Evolutionary conservation across 2,113 vertebrate species (phyloP).

Genomic region (Platycercus adscitus): DNA sequence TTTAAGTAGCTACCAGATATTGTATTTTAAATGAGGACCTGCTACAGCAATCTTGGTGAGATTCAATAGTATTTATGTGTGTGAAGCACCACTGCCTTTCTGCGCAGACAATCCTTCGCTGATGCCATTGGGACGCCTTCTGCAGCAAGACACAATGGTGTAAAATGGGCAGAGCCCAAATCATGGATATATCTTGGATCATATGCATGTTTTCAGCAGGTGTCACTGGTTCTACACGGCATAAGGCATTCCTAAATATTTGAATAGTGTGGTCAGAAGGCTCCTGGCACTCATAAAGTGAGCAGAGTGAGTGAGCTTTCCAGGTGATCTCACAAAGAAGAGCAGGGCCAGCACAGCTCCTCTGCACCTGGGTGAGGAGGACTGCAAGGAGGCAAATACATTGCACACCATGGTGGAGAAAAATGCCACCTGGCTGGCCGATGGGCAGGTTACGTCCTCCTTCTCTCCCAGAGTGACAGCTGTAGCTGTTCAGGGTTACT

Average conservation of each 20-base stretch:
- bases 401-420: neutral
- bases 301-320: neutral
- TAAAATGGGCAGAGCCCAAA: neutral
- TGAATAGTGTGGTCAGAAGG: neutral
- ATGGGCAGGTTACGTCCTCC: neutral
- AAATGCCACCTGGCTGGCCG: neutral
- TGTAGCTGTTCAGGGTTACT: neutral
- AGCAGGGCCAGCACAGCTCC: neutral
- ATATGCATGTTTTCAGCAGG: neutral
- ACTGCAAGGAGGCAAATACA: neutral
- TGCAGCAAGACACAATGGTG: fast-evolving
- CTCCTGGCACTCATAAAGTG: neutral
- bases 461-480: neutral
- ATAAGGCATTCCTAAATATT: neutral
- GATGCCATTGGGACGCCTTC: neutral
- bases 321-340: neutral
- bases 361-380: neutral
- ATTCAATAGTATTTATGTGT: neutral
- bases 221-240: neutral
- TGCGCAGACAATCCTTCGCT: neutral
- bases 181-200: fast-evolving
- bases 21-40: neutral
- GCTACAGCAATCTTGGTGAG: neutral
- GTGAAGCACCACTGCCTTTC: neutral
- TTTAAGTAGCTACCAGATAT: neutral